A percentile compares a stretch with the other conserved stretches of the same genome.
Conservation (phyloP, 1,140 invertebrate species). For the Temnothorax longispinosus region DNA sequence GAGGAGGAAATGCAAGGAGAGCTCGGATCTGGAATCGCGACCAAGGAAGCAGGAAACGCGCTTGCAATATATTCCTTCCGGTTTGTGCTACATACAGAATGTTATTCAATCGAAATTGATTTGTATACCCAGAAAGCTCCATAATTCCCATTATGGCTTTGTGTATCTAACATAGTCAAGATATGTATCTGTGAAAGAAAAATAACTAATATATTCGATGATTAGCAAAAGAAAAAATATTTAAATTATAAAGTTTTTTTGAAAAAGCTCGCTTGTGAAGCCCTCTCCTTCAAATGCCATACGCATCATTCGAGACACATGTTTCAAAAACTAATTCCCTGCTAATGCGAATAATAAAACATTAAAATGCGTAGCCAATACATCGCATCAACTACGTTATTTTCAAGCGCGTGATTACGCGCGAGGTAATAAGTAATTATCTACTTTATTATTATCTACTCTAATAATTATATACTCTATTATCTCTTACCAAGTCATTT, state of each 20-base stretch:
- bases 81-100: background rate
- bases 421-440: conserved; percentile 33
- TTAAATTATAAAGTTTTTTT: background rate
- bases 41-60: conserved; percentile 14
- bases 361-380: background rate
- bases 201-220: background rate
- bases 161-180: background rate
- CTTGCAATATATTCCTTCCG: conserved; percentile 28
- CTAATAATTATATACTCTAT: background rate
- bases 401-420: conserved; percentile 18
- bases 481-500: conserved; percentile 20
- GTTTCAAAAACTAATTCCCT: background rate
- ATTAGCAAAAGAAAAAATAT: background rate
- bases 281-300: background rate
- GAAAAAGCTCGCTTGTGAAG: background rate
- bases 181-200: background rate
- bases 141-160: background rate
- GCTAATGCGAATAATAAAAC: conserved; percentile 6
- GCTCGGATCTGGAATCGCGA: background rate
- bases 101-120: conserved; percentile 22
- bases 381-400: conserved; percentile 24
- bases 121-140: background rate
- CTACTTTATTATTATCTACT: background rate
- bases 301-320: background rate
- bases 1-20: background rate